Conservation (phyloP, 2,113 vertebrate species). For the Egretta garzetta region DNA sequence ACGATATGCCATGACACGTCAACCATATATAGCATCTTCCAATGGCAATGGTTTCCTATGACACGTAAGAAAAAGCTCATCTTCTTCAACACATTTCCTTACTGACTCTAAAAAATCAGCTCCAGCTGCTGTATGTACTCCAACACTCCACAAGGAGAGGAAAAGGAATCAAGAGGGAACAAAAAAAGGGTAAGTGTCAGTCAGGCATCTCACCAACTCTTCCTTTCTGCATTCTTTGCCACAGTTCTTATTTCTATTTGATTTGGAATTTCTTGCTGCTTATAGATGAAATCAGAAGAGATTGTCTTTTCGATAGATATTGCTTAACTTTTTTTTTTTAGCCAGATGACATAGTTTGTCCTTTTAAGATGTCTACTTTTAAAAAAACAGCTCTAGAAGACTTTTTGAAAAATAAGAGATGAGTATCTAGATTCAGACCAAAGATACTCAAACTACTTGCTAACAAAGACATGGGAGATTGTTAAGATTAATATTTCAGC, state of each 20-base stretch:
- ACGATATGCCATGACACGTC: not conserved
- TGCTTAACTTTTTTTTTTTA: not conserved
- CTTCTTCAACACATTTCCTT: conserved; percentile 13
- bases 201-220: not conserved
- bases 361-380: not conserved
- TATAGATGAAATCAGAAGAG: not conserved
- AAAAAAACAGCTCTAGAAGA: not conserved
- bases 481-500: not conserved
- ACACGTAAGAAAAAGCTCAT: not conserved
- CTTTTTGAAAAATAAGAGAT: not conserved
- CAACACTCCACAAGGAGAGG: not conserved
- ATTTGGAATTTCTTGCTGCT: not conserved
- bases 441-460: not conserved
- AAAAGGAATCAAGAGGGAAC: not conserved
- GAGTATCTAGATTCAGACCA: not conserved
- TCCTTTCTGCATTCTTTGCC: not conserved
- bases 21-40: not conserved
- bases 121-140: not conserved
- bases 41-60: not conserved
- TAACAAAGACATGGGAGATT: not conserved
- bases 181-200: not conserved
- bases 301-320: not conserved
- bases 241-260: not conserved
- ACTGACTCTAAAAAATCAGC: not conserved
- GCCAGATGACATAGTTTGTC: not conserved